A percentile compares a stretch with the other conserved stretches of the same genome.
phyloP scores from a whole-genome alignment of 2,888 invertebrate species.

The Dexiosoma caninum region DNA sequence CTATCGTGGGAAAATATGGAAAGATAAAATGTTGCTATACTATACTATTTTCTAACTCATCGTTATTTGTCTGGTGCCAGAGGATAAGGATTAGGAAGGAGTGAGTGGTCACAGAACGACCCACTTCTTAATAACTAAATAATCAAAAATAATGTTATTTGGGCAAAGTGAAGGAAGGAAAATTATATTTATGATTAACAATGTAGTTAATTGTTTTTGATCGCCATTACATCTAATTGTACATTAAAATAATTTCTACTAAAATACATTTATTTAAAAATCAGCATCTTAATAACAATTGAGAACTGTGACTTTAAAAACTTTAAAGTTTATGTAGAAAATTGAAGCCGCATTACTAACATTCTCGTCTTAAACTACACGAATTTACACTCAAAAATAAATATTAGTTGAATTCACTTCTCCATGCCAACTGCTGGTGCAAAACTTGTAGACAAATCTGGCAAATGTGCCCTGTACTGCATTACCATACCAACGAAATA shows the following conservation, averaged over 20 bases:
- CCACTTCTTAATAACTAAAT: slow-evolving; percentile 50
- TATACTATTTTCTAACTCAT: background rate
- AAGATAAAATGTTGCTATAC: slow-evolving; percentile 41
- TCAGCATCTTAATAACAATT: slow-evolving; percentile 37
- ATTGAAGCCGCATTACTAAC: background rate
- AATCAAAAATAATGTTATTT: slow-evolving; percentile 24
- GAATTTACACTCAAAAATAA: slow-evolving; percentile 16
- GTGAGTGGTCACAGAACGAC: slow-evolving; percentile 12
- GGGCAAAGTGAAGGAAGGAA: background rate
- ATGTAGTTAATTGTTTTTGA: slow-evolving; percentile 8
- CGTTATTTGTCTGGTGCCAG: slow-evolving; percentile 23
- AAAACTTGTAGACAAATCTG: too few species aligned
- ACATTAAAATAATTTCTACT: slow-evolving; percentile 34
- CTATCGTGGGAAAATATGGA: slow-evolving; percentile 61
- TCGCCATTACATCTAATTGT: slow-evolving; percentile 5
- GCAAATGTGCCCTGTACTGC: too few species aligned
- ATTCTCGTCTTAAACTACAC: background rate
- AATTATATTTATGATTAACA: slow-evolving; percentile 2
- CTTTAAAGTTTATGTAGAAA: background rate
- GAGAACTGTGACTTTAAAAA: slow-evolving; percentile 45
- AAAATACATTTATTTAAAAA: background rate
- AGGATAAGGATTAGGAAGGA: background rate
- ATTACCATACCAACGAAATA: too few species aligned
- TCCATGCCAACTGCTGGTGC: too few species aligned
- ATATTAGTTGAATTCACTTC: too few species aligned